These are phyloP conservation scores for Melanotaenia boesemani DNA, from an alignment of 2,797 vertebrate species.

Conservation along the genomic window DNA sequence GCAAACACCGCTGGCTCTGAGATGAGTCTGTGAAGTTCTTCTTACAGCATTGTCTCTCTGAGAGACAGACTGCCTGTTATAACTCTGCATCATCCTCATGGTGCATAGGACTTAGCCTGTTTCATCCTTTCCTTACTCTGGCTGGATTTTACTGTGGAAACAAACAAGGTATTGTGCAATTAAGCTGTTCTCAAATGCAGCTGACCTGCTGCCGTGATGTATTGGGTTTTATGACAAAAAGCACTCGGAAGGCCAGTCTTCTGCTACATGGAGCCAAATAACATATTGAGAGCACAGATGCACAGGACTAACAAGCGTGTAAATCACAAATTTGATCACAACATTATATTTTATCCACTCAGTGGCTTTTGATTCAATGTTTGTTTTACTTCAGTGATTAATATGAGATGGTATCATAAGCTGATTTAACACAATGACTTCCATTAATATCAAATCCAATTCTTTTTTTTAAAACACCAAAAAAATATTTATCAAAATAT, in stretches of 20 bases:
- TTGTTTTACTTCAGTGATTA: neutral
- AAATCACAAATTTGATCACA: neutral
- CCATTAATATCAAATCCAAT: too few relatives aligned
- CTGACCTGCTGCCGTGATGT: slow-evolving; percentile 25
- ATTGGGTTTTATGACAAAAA: slow-evolving; percentile 26
- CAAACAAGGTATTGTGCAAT: slow-evolving; percentile 47
- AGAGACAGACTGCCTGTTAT: slow-evolving; percentile 57
- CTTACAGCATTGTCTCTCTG: slow-evolving; percentile 46
- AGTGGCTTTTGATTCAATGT: neutral
- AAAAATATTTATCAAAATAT: too few relatives aligned
- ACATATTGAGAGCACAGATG: neutral
- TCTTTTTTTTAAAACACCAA: too few relatives aligned
- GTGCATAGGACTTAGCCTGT: slow-evolving; percentile 45
- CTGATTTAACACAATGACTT: too few relatives aligned
- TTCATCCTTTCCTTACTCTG: slow-evolving; percentile 38
- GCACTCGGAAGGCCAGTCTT: slow-evolving; percentile 2
- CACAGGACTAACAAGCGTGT: neutral
- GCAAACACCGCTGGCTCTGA: slow-evolving; percentile 67
- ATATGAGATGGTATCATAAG: too few relatives aligned
- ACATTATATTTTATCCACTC: neutral
- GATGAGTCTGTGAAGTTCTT: slow-evolving; percentile 26
- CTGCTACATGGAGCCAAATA: neutral
- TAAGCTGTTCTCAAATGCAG: slow-evolving; percentile 40
- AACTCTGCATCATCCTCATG: slow-evolving; percentile 45
- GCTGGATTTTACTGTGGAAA: slow-evolving; percentile 31